phyloP scores from a whole-genome alignment of 2,113 vertebrate genomes.

The Synchiropus splendidus region DNA sequence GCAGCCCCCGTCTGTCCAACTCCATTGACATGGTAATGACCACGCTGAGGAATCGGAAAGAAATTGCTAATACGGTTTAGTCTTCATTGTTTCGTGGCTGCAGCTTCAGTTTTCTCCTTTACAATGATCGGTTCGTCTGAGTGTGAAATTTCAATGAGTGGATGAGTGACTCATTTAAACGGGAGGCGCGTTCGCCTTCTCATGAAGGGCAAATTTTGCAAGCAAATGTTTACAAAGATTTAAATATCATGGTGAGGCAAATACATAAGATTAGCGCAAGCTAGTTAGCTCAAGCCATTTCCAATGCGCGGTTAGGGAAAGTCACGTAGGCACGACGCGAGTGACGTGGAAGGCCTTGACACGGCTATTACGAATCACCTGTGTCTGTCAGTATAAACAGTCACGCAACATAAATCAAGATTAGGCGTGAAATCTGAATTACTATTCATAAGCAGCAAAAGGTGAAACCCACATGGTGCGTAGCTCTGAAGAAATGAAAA shows the following conservation, averaged over 20 bases:
- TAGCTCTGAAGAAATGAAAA: too few relatives aligned
- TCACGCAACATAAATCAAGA: constrained; percentile 31
- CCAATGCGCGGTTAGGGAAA: too few relatives aligned
- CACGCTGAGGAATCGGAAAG: constrained; percentile 17
- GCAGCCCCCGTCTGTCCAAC: constrained; percentile 21
- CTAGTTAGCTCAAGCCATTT: too few relatives aligned
- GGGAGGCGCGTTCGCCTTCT: constrained; percentile 18
- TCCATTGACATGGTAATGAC: constrained; percentile 47
- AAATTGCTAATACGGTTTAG: constrained; percentile 49
- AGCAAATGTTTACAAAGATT: not conserved
- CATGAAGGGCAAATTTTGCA: constrained; percentile 30
- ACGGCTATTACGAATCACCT: constrained; percentile 26
- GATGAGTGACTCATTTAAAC: constrained; percentile 32
- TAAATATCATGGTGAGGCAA: too few relatives aligned
- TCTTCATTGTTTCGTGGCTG: constrained; percentile 22
- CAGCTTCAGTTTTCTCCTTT: constrained; percentile 25
- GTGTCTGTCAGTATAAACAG: constrained; percentile 36
- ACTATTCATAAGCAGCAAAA: too few relatives aligned
- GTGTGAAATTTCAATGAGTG: constrained; percentile 41
- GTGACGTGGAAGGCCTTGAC: constrained; percentile 3
- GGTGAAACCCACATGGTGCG: too few relatives aligned
- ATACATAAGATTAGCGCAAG: too few relatives aligned
- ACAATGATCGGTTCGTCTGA: constrained; percentile 39
- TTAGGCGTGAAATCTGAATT: too few relatives aligned
- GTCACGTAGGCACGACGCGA: too few relatives aligned